Conservation (phyloP, 2,113 vertebrate genomes). For the Halichoeres trimaculatus region DNA sequence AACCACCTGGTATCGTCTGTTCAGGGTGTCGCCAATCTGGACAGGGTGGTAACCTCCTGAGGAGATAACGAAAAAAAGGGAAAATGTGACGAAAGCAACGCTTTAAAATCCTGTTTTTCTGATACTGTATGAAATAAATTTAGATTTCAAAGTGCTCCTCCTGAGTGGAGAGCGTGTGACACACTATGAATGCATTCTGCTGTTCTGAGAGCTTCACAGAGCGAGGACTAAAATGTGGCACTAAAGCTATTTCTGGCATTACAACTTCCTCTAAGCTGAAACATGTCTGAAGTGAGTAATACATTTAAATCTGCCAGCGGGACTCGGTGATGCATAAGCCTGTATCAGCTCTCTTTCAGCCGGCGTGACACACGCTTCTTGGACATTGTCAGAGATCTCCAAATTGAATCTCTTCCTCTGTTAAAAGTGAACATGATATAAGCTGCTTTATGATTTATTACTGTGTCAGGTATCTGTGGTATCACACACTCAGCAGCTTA, state of each 20-base stretch:
- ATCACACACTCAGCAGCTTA: constrained; percentile 18
- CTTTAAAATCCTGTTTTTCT: not conserved
- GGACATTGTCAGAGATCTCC: constrained; percentile 27
- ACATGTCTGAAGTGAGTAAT: constrained; percentile 44
- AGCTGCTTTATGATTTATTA: constrained; percentile 21
- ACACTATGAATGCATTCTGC: constrained; percentile 4
- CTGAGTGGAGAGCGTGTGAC: not conserved
- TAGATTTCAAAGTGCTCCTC: not conserved
- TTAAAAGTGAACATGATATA: constrained; percentile 28
- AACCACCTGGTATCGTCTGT: constrained; percentile 83
- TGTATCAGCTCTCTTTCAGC: constrained; percentile 22
- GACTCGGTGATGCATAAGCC: constrained; percentile 26
- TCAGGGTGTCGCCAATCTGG: constrained; percentile 83
- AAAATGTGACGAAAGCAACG: not conserved
- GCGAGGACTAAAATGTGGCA: not conserved
- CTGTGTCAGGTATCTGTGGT: constrained; percentile 27
- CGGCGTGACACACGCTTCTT: constrained; percentile 22
- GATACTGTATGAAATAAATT: too few species aligned
- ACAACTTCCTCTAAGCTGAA: constrained; percentile 42
- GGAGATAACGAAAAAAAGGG: not conserved
- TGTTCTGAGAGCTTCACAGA: constrained; percentile 8
- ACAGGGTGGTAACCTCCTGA: constrained; percentile 84
- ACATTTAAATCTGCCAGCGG: constrained; percentile 40
- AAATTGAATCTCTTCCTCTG: constrained; percentile 36
- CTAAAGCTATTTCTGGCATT: constrained; percentile 44